Base-by-base conservation (phyloP, 2,797 vertebrate species). In the Fringilla coelebs region DNA sequence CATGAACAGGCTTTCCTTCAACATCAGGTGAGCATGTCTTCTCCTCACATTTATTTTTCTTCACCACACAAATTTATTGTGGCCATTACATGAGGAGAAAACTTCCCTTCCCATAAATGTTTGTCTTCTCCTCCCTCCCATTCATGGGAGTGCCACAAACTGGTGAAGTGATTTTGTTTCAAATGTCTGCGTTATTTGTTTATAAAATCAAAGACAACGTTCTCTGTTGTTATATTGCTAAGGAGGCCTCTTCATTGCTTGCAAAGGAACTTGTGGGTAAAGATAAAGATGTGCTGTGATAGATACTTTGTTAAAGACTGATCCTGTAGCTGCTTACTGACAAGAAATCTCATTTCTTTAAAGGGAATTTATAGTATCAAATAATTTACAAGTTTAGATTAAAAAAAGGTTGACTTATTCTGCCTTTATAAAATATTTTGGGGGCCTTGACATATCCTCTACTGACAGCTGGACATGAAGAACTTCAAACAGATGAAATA, bases 21-120 rank as follows among this genome's bases (percentile, higher is more conserved):
- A 72, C 95, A 97, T 83, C 77, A 66, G 66, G 81, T 93, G 93
- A 73, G 31, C 72, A 65, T 80, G 81, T 96, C 94, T 94, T 94
- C 84, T 93, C 67, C 94, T 89, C 74, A 90, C 90, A 89, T 96
- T 95, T 96, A 96, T 97, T 97, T 97, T 96, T 95, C 93, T 76
- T 90, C 90, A 93, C 84, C 70, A 74, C 92, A 85, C 58, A 85
- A 97, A 97, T 97, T 98, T 98, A 97, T 95, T 95, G 94, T 76
- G 85, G 91, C 80, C 77, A 95, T 97, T 97, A 96, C 45, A 70
- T 18, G 25, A 8, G 26, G 45, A 17, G 31, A 78, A 95, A 97
- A 76, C 83, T 93, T 96, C 74, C 66, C 28, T 95, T 92, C 82
- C 75, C 95, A 85, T 94, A 97, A 97, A 97, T 96, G 93, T 97